phyloP scores from a whole-genome alignment of 1,140 invertebrate species.

The Drosophila sucinea region DNA sequence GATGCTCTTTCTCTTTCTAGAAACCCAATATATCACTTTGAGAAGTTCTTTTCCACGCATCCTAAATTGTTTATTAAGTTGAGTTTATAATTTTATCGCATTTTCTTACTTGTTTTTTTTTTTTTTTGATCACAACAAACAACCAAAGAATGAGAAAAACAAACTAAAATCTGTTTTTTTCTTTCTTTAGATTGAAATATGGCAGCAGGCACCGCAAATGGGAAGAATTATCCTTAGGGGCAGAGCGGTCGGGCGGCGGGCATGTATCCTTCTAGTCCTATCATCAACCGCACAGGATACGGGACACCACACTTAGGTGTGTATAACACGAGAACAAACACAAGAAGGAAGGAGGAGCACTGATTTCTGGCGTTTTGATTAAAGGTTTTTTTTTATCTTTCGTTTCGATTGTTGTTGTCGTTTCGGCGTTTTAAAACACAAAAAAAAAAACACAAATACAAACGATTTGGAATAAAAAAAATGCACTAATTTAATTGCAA shows the following conservation, averaged over 20 bases:
- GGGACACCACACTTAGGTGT: conserved; percentile 65
- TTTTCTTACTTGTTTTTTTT: conserved; percentile 48
- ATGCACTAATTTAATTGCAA: conserved; percentile 23
- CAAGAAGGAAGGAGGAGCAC: conserved; percentile 18
- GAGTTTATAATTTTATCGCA: no score
- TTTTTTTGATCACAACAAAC: background rate
- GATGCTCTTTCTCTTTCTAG: no score
- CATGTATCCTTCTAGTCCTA: conserved; percentile 48
- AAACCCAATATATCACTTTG: no score
- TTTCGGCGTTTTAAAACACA: conserved; percentile 21
- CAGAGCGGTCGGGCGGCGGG: conserved; percentile 14
- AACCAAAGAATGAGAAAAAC: conserved; percentile 14
- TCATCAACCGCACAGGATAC: conserved; percentile 1
- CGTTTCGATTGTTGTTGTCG: conserved; percentile 1
- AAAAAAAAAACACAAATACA: conserved; percentile 43
- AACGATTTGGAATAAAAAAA: background rate
- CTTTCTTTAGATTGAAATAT: conserved; percentile 24
- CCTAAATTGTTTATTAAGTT: no score
- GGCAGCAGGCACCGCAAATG: conserved; percentile 30
- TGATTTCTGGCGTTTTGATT: background rate
- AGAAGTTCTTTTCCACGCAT: no score
- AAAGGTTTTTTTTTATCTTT: conserved; percentile 14
- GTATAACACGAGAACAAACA: conserved; percentile 50
- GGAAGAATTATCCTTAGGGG: conserved; percentile 52
- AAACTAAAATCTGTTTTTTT: background rate